These are phyloP conservation scores for Phyllotis vaccarum DNA, from an alignment of 2,797 vertebrate species.

Conservation along the genomic window DNA sequence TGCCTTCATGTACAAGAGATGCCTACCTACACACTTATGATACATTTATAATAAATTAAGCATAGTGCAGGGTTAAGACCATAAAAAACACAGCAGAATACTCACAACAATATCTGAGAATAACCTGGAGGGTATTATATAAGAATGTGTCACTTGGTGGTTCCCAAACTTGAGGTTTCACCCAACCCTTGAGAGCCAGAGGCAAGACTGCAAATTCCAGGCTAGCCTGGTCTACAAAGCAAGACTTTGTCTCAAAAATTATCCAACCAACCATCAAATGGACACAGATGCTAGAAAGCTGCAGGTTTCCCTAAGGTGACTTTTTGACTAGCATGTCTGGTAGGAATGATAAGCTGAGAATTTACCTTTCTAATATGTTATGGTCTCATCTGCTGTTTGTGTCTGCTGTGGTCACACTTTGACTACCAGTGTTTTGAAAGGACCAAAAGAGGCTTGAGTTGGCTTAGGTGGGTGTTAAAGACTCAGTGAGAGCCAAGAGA, in stretches of 20 bases:
- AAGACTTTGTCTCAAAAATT: not conserved
- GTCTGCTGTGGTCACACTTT: not conserved
- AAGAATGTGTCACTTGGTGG: not conserved
- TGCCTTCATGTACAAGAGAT: not conserved
- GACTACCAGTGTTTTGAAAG: not conserved
- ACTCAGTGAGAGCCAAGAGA: not conserved
- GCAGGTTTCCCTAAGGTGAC: not conserved
- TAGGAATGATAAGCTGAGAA: not conserved
- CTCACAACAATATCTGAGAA: not conserved
- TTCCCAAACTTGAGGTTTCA: not conserved
- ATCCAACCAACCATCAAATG: not conserved
- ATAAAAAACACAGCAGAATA: not conserved
- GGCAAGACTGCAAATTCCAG: not conserved
- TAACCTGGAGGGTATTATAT: not conserved
- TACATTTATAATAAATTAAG: not conserved
- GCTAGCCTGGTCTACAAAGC: not conserved
- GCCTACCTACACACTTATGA: not conserved
- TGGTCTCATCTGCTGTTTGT: not conserved
- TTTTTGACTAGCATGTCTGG: not conserved
- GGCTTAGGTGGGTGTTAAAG: not conserved
- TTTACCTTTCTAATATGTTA: not conserved
- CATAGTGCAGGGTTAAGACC: not conserved
- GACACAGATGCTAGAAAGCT: not conserved
- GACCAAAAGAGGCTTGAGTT: not conserved
- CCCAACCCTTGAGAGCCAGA: not conserved